Evolutionary conservation across 2,888 invertebrate species (phyloP).

Genomic region (Aleiodes leptofemur): DNA sequence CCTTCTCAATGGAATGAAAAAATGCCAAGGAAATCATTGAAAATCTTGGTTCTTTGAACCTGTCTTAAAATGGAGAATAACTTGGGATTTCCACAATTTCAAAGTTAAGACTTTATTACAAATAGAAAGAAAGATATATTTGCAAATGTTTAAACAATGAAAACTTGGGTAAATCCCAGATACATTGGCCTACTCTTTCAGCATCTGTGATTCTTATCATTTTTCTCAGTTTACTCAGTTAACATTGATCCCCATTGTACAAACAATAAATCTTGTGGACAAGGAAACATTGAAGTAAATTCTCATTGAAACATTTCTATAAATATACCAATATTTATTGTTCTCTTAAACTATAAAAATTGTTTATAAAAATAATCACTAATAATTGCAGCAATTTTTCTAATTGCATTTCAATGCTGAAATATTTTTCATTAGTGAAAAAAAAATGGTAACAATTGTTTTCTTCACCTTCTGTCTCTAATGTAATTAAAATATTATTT

Average conservation of each 20-base stretch:
- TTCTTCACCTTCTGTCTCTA: not conserved
- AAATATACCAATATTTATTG: no score
- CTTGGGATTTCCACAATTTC: conserved; percentile 4
- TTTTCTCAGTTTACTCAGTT: not conserved
- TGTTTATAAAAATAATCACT: no score
- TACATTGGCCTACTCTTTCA: not conserved
- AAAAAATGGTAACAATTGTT: not conserved
- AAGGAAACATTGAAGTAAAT: no score
- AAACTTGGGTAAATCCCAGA: conserved; percentile 22
- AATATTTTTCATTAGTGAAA: not conserved
- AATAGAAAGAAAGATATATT: not conserved
- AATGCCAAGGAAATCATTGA: not conserved
- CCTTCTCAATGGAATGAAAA: not conserved
- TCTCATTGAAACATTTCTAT: no score
- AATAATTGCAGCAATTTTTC: no score
- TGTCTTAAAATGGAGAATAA: not conserved
- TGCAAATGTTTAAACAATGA: not conserved
- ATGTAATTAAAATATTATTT: no score
- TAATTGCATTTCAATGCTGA: not conserved
- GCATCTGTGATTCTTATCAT: conserved; percentile 4
- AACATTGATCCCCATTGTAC: not conserved
- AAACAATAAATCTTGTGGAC: conserved; percentile 11
- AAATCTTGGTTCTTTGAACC: not conserved
- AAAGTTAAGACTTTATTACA: not conserved
- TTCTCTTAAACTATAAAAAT: no score